phyloP scores from a whole-genome alignment of 2,797 vertebrate species.

The Gastrophryne carolinensis region DNA sequence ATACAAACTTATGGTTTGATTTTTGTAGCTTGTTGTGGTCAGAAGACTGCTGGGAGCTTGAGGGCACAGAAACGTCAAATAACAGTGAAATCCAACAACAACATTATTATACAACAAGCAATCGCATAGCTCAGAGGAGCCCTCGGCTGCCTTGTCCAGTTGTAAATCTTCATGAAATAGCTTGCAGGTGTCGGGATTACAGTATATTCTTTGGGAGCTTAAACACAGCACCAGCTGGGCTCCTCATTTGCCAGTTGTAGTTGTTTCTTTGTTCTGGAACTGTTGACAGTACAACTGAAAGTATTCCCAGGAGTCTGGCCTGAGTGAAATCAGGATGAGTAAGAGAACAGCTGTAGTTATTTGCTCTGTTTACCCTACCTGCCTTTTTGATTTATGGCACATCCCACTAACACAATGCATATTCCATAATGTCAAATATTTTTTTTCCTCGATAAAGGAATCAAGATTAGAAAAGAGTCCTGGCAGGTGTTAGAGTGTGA shows the following conservation, averaged over 20 bases:
- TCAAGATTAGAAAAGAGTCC: slow-evolving; percentile 66
- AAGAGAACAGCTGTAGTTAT: slow-evolving; percentile 78
- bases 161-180: slow-evolving; percentile 97
- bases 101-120: slow-evolving; percentile 87
- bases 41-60: slow-evolving; percentile 69
- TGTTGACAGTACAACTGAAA: slow-evolving; percentile 76
- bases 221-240: slow-evolving; percentile 87
- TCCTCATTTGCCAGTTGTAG: slow-evolving; percentile 83
- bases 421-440: slow-evolving; percentile 73
- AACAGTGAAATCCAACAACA: slow-evolving; percentile 80
- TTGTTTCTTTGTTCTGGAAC: slow-evolving; percentile 85
- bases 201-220: slow-evolving; percentile 85
- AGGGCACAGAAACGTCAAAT: slow-evolving; percentile 84
- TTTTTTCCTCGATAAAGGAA: slow-evolving; percentile 70
- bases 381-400: slow-evolving; percentile 75
- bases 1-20: slow-evolving; percentile 53
- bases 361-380: slow-evolving; percentile 79
- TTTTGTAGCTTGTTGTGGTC: slow-evolving; percentile 68
- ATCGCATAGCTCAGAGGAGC: slow-evolving; percentile 72
- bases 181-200: slow-evolving; percentile 98
- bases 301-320: slow-evolving; percentile 73
- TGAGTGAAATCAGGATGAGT: slow-evolving; percentile 73
- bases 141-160: slow-evolving; percentile 85
- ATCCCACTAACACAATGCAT: slow-evolving; percentile 66
- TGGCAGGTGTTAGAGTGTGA: slow-evolving; percentile 54